Conservation (phyloP, 2,888 invertebrate genomes). For the Acleris laterana region DNA sequence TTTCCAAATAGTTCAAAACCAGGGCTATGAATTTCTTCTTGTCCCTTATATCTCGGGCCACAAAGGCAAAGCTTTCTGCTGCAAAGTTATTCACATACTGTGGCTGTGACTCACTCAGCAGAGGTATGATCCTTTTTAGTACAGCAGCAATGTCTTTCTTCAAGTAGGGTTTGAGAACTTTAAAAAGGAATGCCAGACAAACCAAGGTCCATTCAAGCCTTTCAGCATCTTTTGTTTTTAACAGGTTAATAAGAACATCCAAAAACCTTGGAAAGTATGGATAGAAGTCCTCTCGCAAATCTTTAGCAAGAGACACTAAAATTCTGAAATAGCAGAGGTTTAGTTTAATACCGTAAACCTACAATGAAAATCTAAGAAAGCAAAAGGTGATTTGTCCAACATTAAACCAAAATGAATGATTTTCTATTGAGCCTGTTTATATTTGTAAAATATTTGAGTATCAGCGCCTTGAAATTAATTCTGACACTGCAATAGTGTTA, state of each 20-base stretch:
- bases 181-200: conserved; percentile 95
- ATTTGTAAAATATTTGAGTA: no score
- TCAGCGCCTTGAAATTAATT: no score
- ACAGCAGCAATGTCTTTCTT: conserved; percentile 91
- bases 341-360: background rate
- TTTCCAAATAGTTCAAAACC: conserved; percentile 87
- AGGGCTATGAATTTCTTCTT: conserved; percentile 89
- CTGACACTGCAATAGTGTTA: no score
- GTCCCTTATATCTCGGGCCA: conserved; percentile 94
- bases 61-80: conserved; percentile 97
- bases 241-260: conserved; percentile 87
- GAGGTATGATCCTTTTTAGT: conserved; percentile 88
- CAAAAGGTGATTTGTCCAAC: no score
- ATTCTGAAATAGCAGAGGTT: conserved; percentile 82
- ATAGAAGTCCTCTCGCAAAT: conserved; percentile 95
- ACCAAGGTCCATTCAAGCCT: conserved; percentile 94
- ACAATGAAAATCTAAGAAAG: no score
- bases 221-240: conserved; percentile 91
- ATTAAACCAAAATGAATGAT: no score
- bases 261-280: conserved; percentile 92
- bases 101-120: conserved; percentile 91
- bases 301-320: conserved; percentile 92
- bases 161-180: conserved; percentile 93
- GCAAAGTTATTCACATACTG: conserved; percentile 96
- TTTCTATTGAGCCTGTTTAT: no score